Percentiles rank a stretch among this genome's conserved stretches.
These are phyloP conservation scores for Elysia chlorotica DNA, from an alignment of 1,140 invertebrate species.

Conservation along the genomic window DNA sequence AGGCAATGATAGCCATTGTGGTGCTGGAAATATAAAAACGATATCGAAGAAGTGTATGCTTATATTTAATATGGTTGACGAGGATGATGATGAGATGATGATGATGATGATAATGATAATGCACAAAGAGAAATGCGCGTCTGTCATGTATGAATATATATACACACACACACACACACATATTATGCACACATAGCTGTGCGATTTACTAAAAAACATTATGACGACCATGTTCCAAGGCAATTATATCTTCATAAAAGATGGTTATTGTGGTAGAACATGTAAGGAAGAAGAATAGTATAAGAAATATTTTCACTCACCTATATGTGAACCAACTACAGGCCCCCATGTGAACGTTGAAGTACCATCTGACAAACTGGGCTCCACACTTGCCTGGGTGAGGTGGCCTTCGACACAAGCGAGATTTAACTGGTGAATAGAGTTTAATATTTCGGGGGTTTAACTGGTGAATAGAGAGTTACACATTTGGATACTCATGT, in stretches of 20 bases:
- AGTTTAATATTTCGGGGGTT: no score
- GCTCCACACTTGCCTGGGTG: slow-evolving; percentile 68
- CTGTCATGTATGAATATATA: not conserved
- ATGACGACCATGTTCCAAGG: not conserved
- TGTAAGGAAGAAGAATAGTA: not conserved
- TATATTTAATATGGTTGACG: no score
- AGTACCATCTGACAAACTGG: slow-evolving; percentile 67
- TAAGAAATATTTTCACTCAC: not conserved
- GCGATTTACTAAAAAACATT: not conserved
- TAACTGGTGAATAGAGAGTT: no score
- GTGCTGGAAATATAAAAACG: no score
- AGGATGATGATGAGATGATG: no score
- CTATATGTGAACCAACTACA: slow-evolving; percentile 68
- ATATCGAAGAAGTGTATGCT: no score
- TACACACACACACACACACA: not conserved
- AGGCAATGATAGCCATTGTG: no score
- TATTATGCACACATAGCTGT: not conserved
- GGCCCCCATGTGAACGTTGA: slow-evolving; percentile 64
- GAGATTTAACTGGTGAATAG: slow-evolving; percentile 24
- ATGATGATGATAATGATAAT: no score
- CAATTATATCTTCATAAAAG: not conserved
- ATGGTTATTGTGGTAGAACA: no score
- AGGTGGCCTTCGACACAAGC: slow-evolving; percentile 50
- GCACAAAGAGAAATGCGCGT: not conserved
- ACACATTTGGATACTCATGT: no score